A percentile compares a stretch with the other conserved stretches of the same genome.
These are phyloP conservation scores for Physeter macrocephalus DNA, from an alignment of 2,113 vertebrate species.

Conservation along the genomic window DNA sequence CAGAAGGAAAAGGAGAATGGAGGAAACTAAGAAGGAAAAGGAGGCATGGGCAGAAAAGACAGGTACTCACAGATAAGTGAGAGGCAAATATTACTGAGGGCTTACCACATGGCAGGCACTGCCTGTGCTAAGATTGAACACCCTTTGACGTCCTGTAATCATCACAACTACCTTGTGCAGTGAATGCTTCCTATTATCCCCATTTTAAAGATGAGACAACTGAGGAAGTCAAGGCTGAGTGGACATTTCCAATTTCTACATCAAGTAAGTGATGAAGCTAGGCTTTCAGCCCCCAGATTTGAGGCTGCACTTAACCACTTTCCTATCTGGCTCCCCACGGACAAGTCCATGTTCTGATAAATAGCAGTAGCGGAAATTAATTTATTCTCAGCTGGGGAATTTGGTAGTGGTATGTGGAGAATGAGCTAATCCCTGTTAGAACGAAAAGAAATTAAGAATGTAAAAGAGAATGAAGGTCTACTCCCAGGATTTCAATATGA, in stretches of 20 bases:
- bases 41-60: neutral
- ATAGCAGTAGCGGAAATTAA: neutral
- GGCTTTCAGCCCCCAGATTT: neutral
- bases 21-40: neutral
- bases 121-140: fast-evolving
- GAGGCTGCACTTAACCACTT: neutral
- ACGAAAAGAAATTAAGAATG: neutral
- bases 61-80: fast-evolving
- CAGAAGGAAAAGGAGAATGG: neutral
- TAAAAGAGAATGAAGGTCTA: neutral
- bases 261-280: neutral
- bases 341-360: neutral
- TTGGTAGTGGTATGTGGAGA: neutral
- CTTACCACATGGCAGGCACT: too few relatives aligned
- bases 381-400: neutral
- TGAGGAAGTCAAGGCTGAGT: neutral
- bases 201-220: neutral
- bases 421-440: neutral
- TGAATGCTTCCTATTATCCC: neutral
- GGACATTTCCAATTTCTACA: neutral
- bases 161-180: fast-evolving
- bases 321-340: neutral
- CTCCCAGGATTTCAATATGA: neutral
- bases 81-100: fast-evolving
- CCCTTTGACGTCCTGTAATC: fast-evolving